Evolutionary conservation across 2,888 invertebrate species (phyloP), one percentile per base, ranked within the genome.

Genomic region (Trypoxylon attenuatum): DNA sequence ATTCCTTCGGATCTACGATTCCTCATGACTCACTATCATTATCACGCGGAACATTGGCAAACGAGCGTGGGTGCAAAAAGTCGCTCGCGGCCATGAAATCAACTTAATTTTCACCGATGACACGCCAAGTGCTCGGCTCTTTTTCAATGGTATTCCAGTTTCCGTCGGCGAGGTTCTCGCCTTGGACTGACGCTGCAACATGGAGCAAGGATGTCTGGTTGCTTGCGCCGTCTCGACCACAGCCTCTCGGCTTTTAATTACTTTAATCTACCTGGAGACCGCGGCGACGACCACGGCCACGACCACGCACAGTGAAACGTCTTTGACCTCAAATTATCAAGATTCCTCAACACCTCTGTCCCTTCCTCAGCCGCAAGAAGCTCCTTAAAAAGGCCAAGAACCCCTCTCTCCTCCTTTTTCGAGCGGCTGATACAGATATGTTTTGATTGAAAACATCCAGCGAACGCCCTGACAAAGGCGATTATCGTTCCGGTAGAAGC

Each of bases 21-120:
- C 58, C 65, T 60, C 60, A 58, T 65, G 64, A 65, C 64, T 62
- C 64, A 68, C 61, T 64, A 64, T 65, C 50, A 39, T 69, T 65
- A 65, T 69, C 69, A 63, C 65, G 50, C 46, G 50, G 21, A 22
- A 54, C 53, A 23, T 13, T 41, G 71, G 54, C 52, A 60, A 65
- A 63, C 55, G 61, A 63, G 58, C 60, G 71, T 64, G 69, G 68
- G 69, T 55, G 63, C 50, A 72, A 74, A 69, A 71, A 74, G 55
- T 50, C 42, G 10, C 13, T n/a, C 19, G 42, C 38, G 57, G 46
- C 41, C 61, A 57, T 66, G 61, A 72, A 75, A 75, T 75, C 70
- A 75, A 70, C 63, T 75, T 65, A 67, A 75, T 75, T 75, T 70
- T 50, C 65, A 33, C 51, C 62, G 72, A 74, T 74, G 72, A 74